Evolutionary conservation across 2,888 invertebrate genomes (phyloP), one percentile per base, ranked within the genome.

Genomic region (Caradrina kadenii): DNA sequence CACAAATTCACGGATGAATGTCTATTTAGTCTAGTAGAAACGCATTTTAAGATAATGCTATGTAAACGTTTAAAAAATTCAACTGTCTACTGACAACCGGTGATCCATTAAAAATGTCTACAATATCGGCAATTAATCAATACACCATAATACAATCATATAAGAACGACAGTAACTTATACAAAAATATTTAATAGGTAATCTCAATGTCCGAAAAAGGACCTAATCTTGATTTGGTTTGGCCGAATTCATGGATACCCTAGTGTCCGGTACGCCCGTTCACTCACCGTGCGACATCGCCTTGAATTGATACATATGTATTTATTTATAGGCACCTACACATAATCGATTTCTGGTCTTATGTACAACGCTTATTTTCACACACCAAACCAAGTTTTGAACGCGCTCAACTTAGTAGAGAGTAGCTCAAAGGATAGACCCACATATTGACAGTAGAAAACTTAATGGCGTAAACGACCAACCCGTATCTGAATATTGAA

Each of bases 241-340:
- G 31, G 35, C 62, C 6, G 10, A 63, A 82, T 75, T 60, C 80
- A 67, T 87, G 88, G 87, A 53, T 64, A 69, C 81, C 77, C 39
- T 11, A 62, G 76, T 80, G 84, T 80, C 85, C 89, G 87, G 85
- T 76, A 78, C 79, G 87, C 80, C 85, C 89, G 92, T 91, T 90
- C 91, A 92, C 89, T 92, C 91, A 91, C 89, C 88, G 90, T 89
- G 90, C 89, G 93, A 93, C 93, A 92, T 90, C 88, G 87, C 88
- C 89, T 89, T 88, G 88, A 89, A 83, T 84, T 79, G 77, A 82
- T 87, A 83, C 82, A 76, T 87, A 80, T 77, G 67, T 87, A 81
- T 87, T 79, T 86, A 84, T 87, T 79, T 84, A 82, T 81, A 80
- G 64, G 55, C 68, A 63, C 60, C 67, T 70, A 64, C 65, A 74